Conservation (phyloP, 2,797 vertebrate species). For the Acanthopagrus latus region DNA sequence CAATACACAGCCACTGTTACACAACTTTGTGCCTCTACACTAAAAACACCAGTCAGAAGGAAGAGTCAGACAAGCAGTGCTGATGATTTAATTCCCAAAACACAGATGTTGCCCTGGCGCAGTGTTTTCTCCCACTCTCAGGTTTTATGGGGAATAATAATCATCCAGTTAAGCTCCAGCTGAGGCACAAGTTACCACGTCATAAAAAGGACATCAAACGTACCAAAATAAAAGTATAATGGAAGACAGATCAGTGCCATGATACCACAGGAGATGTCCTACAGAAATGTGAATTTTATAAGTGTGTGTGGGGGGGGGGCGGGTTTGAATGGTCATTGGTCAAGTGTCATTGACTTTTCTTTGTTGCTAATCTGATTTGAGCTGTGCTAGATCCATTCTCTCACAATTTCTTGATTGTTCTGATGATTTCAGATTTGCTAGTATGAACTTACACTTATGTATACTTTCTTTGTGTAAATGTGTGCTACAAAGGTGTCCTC, state of each 20-base stretch:
- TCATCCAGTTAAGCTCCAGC: constrained; percentile 71
- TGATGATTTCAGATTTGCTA: constrained; percentile 39
- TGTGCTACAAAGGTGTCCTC: constrained; percentile 27
- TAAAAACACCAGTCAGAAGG: constrained; percentile 37
- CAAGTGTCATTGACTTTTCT: constrained; percentile 28
- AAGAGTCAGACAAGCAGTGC: constrained; percentile 57
- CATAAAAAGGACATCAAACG: constrained; percentile 54
- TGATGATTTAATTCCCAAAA: constrained; percentile 66
- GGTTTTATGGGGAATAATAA: constrained; percentile 76
- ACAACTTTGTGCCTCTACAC: constrained; percentile 61
- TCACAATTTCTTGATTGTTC: constrained; percentile 19
- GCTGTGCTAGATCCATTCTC: constrained; percentile 15
- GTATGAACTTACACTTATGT: constrained; percentile 21
- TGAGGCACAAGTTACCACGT: constrained; percentile 61
- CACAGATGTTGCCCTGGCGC: constrained; percentile 74
- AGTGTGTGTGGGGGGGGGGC: too few relatives aligned
- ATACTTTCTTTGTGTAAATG: constrained; percentile 39
- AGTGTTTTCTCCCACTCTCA: constrained; percentile 75
- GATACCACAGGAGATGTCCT: constrained; percentile 26
- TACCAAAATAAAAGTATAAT: constrained; percentile 59
- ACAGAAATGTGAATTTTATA: constrained; percentile 46
- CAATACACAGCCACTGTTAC: constrained; percentile 54
- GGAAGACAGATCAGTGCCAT: constrained; percentile 49
- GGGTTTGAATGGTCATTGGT: constrained; percentile 23
- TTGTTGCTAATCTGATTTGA: constrained; percentile 36